Conservation (phyloP, 1,140 invertebrate species). For the Meloidogyne floridensis region DNA sequence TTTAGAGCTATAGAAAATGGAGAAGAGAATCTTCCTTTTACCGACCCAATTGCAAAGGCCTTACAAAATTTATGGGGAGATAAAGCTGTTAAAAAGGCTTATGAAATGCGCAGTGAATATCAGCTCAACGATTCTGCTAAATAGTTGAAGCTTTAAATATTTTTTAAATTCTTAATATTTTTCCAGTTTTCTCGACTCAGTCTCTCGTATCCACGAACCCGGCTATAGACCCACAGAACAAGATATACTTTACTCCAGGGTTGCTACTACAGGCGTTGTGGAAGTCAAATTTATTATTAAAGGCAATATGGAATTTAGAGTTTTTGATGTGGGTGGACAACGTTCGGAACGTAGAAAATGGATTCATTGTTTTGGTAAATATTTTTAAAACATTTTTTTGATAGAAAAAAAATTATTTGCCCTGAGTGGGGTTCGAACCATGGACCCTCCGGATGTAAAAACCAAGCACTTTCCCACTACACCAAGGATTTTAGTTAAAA, state of each 20-base stretch:
- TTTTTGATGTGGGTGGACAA: constrained; percentile 85
- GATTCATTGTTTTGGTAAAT: constrained; percentile 66
- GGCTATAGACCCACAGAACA: constrained; percentile 93
- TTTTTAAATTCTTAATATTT: not conserved
- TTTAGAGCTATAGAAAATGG: constrained; percentile 50
- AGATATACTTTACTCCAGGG: constrained; percentile 92
- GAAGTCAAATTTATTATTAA: constrained; percentile 52
- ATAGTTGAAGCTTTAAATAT: constrained; percentile 49
- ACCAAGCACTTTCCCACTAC: no score
- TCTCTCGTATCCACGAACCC: constrained; percentile 85
- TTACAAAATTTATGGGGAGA: constrained; percentile 55
- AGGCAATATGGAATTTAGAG: constrained; percentile 71
- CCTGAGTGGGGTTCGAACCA: no score
- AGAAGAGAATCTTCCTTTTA: constrained; percentile 54
- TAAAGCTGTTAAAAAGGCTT: constrained; percentile 55
- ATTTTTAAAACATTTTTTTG: no score
- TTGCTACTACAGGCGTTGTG: constrained; percentile 78
- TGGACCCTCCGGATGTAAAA: no score
- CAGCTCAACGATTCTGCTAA: constrained; percentile 63
- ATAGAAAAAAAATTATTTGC: no score
- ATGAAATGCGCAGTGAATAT: constrained; percentile 58
- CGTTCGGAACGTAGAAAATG: constrained; percentile 67
- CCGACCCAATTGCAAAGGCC: constrained; percentile 43
- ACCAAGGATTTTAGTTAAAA: not conserved
- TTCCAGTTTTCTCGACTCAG: constrained; percentile 88